Evolutionary conservation across 2,113 vertebrate genomes (phyloP).

Genomic region (Anguilla japonica): DNA sequence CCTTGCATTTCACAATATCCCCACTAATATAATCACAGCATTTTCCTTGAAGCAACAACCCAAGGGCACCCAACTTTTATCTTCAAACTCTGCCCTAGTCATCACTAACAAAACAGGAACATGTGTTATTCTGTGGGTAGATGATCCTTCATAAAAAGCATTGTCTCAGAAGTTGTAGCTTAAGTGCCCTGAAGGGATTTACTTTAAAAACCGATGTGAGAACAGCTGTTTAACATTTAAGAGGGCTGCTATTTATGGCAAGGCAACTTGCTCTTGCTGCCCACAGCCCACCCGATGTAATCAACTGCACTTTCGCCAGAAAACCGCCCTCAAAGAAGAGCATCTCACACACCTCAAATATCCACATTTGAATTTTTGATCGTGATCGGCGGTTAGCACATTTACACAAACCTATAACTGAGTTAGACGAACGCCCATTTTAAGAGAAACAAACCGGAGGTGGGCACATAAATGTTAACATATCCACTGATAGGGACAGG

Average conservation of each 20-base stretch:
- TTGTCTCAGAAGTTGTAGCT: conserved; percentile 47
- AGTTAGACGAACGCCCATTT: neutral
- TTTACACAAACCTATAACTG: neutral
- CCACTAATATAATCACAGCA: conserved; percentile 19
- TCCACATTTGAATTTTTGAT: conserved; percentile 9
- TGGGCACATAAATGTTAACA: neutral
- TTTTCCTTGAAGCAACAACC: conserved; percentile 23
- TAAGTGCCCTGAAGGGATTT: conserved; percentile 48
- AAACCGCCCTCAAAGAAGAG: conserved; percentile 6
- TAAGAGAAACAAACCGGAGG: neutral
- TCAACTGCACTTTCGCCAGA: conserved; percentile 31
- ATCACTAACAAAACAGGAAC: conserved; percentile 30
- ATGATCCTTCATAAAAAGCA: conserved; percentile 36
- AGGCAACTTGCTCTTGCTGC: conserved; percentile 39
- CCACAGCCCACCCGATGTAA: conserved; percentile 38
- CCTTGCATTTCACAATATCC: neutral
- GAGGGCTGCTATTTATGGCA: conserved; percentile 45
- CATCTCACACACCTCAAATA: conserved; percentile 44
- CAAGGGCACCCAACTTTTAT: conserved; percentile 41
- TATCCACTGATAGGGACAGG: neutral
- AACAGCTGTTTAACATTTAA: conserved; percentile 56
- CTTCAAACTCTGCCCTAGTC: conserved; percentile 21
- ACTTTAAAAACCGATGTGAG: conserved; percentile 49
- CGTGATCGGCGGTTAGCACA: neutral
- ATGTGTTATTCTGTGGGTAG: conserved; percentile 23